Evolutionary conservation across 2,888 invertebrate species (phyloP).

Genomic region (Thecophora atra): DNA sequence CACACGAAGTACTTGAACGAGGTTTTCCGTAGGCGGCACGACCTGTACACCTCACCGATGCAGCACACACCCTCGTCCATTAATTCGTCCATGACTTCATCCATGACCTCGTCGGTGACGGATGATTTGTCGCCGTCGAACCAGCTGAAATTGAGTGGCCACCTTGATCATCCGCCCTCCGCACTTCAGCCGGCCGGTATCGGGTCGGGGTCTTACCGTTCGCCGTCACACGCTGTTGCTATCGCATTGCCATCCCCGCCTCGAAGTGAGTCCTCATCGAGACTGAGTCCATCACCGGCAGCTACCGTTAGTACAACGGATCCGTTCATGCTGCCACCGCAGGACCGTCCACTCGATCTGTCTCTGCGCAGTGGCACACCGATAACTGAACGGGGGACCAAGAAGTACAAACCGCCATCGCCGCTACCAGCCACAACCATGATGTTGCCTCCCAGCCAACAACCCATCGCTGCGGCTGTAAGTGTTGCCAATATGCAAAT

Average conservation of each 20-base stretch:
- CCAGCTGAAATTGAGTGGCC: conserved; percentile 30
- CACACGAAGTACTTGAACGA: conserved; percentile 73
- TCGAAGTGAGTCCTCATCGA: conserved; percentile 57
- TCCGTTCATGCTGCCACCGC: conserved; percentile 69
- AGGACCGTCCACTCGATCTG: conserved; percentile 86
- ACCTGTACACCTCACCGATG: conserved; percentile 68
- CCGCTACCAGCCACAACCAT: conserved; percentile 53
- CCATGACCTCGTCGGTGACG: conserved; percentile 58
- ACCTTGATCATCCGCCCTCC: conserved; percentile 48
- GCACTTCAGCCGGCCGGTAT: conserved; percentile 45
- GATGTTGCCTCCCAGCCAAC: conserved; percentile 65
- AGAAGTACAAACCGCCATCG: conserved; percentile 55
- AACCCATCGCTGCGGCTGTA: conserved; percentile 49
- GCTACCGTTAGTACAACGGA: conserved; percentile 43
- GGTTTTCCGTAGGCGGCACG: conserved; percentile 71
- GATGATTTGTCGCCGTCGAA: conserved; percentile 55
- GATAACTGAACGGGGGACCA: conserved; percentile 45
- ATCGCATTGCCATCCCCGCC: conserved; percentile 59
- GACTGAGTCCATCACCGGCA: conserved; percentile 52
- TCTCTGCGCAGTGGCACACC: conserved; percentile 70
- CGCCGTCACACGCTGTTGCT: conserved; percentile 48
- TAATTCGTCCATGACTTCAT: conserved; percentile 60
- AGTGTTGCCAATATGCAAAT: conserved; percentile 47
- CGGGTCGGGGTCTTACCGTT: conserved; percentile 37
- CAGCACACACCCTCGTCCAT: conserved; percentile 63